phyloP scores from a whole-genome alignment of 2,888 invertebrate species.

The Atherix ibis region DNA sequence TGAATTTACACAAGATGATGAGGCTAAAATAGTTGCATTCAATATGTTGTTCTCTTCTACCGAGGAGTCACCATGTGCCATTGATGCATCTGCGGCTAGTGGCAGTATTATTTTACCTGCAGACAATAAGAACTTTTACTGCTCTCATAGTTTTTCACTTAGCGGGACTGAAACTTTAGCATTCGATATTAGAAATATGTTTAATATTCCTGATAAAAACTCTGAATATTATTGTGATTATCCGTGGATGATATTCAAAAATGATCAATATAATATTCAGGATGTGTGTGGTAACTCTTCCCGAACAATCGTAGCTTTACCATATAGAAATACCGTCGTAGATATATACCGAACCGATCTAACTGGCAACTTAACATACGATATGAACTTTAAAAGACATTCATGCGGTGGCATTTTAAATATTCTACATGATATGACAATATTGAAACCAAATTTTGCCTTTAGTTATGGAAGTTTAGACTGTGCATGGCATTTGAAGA shows the following conservation, averaged over 20 bases:
- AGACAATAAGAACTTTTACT: constrained; percentile 1
- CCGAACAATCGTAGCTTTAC: constrained; percentile 12
- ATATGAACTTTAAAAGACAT: constrained; percentile 41
- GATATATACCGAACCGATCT: constrained; percentile 13
- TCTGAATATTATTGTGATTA: no score
- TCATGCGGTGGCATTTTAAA: constrained; percentile 50
- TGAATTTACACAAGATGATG: neutral
- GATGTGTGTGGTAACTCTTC: constrained; percentile 12
- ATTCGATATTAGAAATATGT: neutral
- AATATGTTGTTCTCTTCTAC: neutral
- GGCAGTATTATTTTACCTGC: neutral
- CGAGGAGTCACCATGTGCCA: neutral
- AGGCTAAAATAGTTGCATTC: neutral
- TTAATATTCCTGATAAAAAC: no score
- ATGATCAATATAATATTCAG: neutral
- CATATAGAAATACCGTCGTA: constrained; percentile 14
- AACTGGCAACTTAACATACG: constrained; percentile 2
- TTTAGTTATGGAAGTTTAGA: constrained; percentile 33
- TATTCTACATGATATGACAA: constrained; percentile 21
- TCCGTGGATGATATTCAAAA: no score
- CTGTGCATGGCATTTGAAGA: constrained; percentile 56
- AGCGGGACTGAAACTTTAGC: constrained; percentile 6
- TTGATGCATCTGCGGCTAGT: neutral
- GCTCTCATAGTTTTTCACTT: constrained; percentile 2
- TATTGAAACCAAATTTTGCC: constrained; percentile 24